A percentile compares a stretch with the other conserved stretches of the same genome.
Conservation (phyloP, 2,113 vertebrate genomes). For the Anarrhichthys ocellatus region DNA sequence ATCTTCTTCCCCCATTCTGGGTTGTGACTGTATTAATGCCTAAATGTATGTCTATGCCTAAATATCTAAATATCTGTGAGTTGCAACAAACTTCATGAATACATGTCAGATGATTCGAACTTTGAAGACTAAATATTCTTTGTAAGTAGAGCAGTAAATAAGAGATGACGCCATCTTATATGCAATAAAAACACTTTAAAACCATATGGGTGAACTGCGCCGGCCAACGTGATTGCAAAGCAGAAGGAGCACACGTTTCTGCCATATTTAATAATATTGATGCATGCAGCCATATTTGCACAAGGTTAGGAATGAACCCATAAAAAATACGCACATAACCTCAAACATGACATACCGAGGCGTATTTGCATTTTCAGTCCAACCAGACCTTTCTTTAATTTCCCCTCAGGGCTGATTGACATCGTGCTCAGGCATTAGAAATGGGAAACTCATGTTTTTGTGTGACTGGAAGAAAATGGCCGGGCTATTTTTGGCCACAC, state of each 20-base stretch:
- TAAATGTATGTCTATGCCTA: too few relatives aligned
- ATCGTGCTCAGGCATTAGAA: background rate
- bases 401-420: background rate
- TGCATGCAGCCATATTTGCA: background rate
- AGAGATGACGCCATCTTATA: background rate
- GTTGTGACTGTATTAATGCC: too few relatives aligned
- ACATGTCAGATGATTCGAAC: background rate
- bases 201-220: background rate
- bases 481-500: background rate
- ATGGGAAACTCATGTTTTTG: constrained; percentile 15
- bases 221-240: background rate
- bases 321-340: background rate
- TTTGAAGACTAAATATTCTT: background rate
- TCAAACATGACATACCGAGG: background rate
- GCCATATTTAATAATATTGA: background rate
- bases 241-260: background rate
- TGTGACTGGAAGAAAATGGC: background rate
- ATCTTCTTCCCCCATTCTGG: too few relatives aligned
- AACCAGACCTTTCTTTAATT: background rate
- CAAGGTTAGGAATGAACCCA: background rate
- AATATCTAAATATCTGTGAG: too few relatives aligned
- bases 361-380: background rate
- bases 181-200: background rate
- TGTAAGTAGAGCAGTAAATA: background rate
- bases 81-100: background rate